Percentiles rank a stretch among this genome's conserved stretches.
phyloP scores from a whole-genome alignment of 53 echinoderm and acorn worm species.

The Stichopus horrens region DNA sequence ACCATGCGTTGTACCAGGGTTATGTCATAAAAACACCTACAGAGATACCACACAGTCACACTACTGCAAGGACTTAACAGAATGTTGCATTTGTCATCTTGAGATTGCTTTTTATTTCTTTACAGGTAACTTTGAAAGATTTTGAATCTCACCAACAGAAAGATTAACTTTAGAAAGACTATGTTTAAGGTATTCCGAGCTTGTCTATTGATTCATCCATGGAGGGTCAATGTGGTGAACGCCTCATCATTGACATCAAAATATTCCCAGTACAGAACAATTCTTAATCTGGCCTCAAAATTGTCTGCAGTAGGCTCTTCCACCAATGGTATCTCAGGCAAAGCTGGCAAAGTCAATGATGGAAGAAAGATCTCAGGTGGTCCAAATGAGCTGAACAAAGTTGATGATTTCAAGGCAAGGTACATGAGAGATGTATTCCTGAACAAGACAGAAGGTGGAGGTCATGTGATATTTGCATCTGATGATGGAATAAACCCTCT shows the following conservation, averaged over 20 bases:
- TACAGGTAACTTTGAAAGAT: too few species aligned
- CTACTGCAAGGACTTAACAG: too few species aligned
- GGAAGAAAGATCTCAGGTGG: not conserved
- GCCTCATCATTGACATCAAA: not conserved
- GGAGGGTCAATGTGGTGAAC: not conserved
- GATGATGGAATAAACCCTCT: slow-evolving; percentile 11
- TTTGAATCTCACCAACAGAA: too few species aligned
- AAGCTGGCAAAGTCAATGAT: not conserved
- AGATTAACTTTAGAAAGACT: not conserved
- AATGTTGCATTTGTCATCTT: too few species aligned
- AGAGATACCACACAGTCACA: too few species aligned
- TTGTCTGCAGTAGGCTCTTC: not conserved
- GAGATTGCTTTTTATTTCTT: too few species aligned
- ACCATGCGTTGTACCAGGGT: too few species aligned
- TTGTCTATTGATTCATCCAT: not conserved
- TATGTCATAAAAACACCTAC: too few species aligned
- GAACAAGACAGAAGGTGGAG: slow-evolving; percentile 3
- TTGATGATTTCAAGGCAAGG: not conserved
- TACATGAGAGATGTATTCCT: slow-evolving; percentile 25
- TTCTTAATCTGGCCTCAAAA: not conserved
- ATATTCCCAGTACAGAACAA: not conserved
- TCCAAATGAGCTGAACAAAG: not conserved
- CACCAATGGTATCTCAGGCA: not conserved
- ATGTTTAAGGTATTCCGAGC: not conserved
- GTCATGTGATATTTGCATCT: slow-evolving; percentile 39